Base-by-base conservation (phyloP, 1,140 invertebrate species). In the Lepidurus arcticus region DNA sequence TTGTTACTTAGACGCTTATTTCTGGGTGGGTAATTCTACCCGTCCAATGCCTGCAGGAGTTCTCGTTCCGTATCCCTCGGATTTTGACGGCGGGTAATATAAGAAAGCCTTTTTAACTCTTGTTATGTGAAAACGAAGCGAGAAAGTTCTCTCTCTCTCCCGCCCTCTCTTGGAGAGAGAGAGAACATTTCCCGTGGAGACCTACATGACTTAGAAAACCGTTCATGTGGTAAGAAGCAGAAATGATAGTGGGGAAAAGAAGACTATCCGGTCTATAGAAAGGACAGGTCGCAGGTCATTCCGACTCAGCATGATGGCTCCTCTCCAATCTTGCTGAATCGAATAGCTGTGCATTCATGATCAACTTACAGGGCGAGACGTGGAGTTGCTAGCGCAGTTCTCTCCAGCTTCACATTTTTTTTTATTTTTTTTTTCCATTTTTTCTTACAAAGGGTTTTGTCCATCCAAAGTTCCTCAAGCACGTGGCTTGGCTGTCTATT, bases 41-140 rank as follows among this genome's bases (percentile, higher is more conserved):
- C 86, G 89, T 75, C 93, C 93, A 1, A 90, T 89, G 79, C 92
- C 92, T 6, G 90, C 91, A 13, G 94, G 94, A 75, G 91, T 89
- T 74, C 90, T 93, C 21, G 91, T 96, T 82, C 93, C 93, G 0
- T 95, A 94, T 84, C 93, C 93, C 44, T 92, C 94, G 82, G 90
- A 93, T 81, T 92, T 91, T 83, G 85, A 85, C 42, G 90, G 89
- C 81, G 90, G 88, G 92, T 92, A 85, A 88, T 87, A 34, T 34
- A 34, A 34, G 34, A 34, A 26, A 34, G 34, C 34, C 34, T 4
- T 34, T 34, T 34, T 4, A 4, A 34, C 34, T 34, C 34, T 34
- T 34, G 34, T 34, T 34, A 34, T 34, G 2, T 34, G 34, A 34
- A 4, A 34, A 34, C 34, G 34, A 34, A 34, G 34, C 0, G 34